Conservation (phyloP, 2,113 vertebrate species). For the Eira barbara region DNA sequence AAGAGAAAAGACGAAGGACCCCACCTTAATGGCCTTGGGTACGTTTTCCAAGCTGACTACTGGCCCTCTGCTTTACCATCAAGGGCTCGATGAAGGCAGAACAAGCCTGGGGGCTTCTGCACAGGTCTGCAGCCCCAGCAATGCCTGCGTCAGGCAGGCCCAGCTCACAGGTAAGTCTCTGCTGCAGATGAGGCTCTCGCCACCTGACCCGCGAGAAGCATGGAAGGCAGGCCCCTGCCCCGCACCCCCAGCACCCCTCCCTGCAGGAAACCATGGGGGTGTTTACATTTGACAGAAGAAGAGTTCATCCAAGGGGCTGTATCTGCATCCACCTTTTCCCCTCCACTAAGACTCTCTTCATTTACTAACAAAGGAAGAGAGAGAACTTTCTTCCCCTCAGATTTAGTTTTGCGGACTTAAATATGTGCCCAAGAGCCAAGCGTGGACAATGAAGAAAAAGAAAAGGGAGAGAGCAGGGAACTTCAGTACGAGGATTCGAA, state of each 20-base stretch:
- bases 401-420: slow-evolving; percentile 36
- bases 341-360: not conserved
- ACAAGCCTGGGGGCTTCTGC: not conserved
- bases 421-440: not conserved
- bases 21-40: not conserved
- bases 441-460: not conserved
- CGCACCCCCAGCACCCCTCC: not conserved
- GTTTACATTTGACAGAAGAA: slow-evolving; percentile 34
- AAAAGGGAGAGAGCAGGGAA: slow-evolving; percentile 39
- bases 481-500: slow-evolving; percentile 78
- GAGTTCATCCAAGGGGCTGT: slow-evolving; percentile 18
- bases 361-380: not conserved
- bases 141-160: not conserved
- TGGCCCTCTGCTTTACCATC: not conserved
- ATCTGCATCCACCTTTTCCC: slow-evolving; percentile 37
- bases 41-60: not conserved
- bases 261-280: not conserved
- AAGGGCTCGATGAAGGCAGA: not conserved
- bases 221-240: not conserved
- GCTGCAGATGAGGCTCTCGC: fast-evolving
- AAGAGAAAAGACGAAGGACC: not conserved
- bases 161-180: not conserved
- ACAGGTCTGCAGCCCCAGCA: not conserved
- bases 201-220: not conserved
- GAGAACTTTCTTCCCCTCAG: not conserved